Percentiles rank a stretch among this genome's conserved stretches.
These are phyloP conservation scores for Drosophila kikkawai DNA, from an alignment of 1,140 invertebrate species.

Conservation along the genomic window DNA sequence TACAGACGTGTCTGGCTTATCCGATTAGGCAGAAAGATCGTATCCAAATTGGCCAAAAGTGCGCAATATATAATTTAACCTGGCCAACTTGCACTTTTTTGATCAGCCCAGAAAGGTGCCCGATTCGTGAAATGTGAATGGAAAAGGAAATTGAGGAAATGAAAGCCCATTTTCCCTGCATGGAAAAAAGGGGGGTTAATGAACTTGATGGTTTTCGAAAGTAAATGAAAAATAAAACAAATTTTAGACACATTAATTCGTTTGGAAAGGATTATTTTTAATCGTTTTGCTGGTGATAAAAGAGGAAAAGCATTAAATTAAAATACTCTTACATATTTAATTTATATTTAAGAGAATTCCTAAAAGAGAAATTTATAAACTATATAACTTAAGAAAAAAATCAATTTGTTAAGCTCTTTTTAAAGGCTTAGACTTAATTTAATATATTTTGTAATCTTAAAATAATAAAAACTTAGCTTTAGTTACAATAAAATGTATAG, in stretches of 20 bases:
- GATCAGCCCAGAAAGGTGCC: slow-evolving; percentile 31
- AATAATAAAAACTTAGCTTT: not conserved
- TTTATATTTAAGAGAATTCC: not conserved
- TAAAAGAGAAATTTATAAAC: not conserved
- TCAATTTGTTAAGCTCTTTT: not conserved
- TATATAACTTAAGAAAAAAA: not conserved
- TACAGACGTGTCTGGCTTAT: slow-evolving; percentile 49
- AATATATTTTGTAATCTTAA: not conserved
- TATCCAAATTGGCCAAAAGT: slow-evolving; percentile 43
- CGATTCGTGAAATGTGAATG: slow-evolving; percentile 25
- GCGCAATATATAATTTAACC: slow-evolving; percentile 33
- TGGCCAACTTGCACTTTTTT: slow-evolving; percentile 31
- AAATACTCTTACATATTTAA: not conserved
- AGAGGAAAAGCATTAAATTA: too few relatives aligned
- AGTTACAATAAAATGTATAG: not conserved
- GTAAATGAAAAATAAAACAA: not conserved
- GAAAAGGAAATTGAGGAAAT: slow-evolving; percentile 32
- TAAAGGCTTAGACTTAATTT: not conserved
- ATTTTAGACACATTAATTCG: not conserved
- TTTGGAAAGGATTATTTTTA: not conserved
- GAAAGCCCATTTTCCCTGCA: slow-evolving; percentile 30
- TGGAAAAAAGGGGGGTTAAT: slow-evolving; percentile 9
- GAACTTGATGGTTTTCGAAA: slow-evolving; percentile 12
- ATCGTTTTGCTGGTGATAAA: not conserved
- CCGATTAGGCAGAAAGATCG: slow-evolving; percentile 31